A percentile compares a stretch with the other conserved stretches of the same genome.
These are phyloP conservation scores for Sinelater perroti DNA, from an alignment of 2,888 invertebrate genomes.

Conservation along the genomic window DNA sequence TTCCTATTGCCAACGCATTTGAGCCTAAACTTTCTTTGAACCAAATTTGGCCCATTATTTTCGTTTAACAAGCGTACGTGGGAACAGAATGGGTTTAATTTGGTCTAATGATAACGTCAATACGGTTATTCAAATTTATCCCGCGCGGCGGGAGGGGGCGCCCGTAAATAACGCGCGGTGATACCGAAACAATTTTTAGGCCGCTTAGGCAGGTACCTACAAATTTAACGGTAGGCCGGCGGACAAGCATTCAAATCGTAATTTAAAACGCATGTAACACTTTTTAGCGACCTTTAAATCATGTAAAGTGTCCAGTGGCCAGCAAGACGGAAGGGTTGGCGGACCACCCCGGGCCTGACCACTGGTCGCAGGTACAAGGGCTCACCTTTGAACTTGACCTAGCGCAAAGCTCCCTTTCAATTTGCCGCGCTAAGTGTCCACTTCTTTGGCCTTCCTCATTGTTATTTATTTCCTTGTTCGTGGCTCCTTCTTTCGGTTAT, in stretches of 20 bases:
- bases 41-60: too few species aligned
- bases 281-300: slow-evolving; percentile 55
- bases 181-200: slow-evolving; percentile 32
- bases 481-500: not conserved
- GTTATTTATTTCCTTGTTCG: slow-evolving; percentile 49
- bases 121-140: slow-evolving; percentile 36
- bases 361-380: slow-evolving; percentile 48
- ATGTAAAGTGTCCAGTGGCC: slow-evolving; percentile 51
- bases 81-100: too few species aligned
- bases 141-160: slow-evolving; percentile 26
- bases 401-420: slow-evolving; percentile 40
- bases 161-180: slow-evolving; percentile 20
- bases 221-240: slow-evolving; percentile 54
- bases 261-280: slow-evolving; percentile 56
- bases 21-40: too few species aligned
- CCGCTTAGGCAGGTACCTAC: slow-evolving; percentile 41
- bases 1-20: too few species aligned
- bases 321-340: slow-evolving; percentile 41
- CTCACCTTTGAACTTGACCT: slow-evolving; percentile 52
- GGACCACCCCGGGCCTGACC: slow-evolving; percentile 50
- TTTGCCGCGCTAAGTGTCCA: slow-evolving; percentile 38
- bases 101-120: too few species aligned
- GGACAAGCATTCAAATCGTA: slow-evolving; percentile 51
- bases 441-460: slow-evolving; percentile 45
- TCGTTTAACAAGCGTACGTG: too few species aligned